Evolutionary conservation across 2,888 invertebrate species (phyloP).

Genomic region (Rhodophaea formosa): DNA sequence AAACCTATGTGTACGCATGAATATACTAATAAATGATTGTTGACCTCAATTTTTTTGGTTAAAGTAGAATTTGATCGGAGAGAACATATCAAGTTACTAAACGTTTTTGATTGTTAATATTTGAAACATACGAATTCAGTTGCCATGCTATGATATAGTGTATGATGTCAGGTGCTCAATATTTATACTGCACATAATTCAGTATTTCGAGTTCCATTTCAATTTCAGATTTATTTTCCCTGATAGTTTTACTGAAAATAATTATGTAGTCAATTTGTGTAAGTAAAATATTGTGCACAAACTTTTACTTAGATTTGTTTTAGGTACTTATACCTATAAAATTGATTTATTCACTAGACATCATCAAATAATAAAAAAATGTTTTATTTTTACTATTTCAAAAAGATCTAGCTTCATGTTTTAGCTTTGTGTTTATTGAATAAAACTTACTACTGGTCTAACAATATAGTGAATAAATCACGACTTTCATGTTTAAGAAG

Average conservation of each 20-base stretch:
- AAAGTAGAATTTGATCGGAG: too few species aligned
- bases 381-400: neutral
- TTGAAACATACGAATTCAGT: too few species aligned
- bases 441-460: too few species aligned
- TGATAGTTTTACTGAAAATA: neutral
- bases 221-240: neutral
- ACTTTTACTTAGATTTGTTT: slow-evolving; percentile 3
- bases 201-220: neutral
- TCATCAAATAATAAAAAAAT: neutral
- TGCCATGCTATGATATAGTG: neutral
- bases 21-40: too few species aligned
- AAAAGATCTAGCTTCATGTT: neutral
- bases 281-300: slow-evolving; percentile 10
- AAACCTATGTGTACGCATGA: too few species aligned
- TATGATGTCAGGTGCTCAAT: slow-evolving; percentile 4
- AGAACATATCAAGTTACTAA: too few species aligned
- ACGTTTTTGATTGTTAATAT: too few species aligned
- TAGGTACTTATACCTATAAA: neutral
- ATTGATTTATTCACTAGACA: neutral
- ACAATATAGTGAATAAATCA: slow-evolving; percentile 4
- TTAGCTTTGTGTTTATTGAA: too few species aligned
- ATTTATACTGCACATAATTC: neutral
- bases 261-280: too few species aligned
- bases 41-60: too few species aligned
- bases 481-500: neutral